Evolutionary conservation across 2,888 invertebrate genomes (phyloP).

Genomic region (Poecilobothrus nobilitatus): DNA sequence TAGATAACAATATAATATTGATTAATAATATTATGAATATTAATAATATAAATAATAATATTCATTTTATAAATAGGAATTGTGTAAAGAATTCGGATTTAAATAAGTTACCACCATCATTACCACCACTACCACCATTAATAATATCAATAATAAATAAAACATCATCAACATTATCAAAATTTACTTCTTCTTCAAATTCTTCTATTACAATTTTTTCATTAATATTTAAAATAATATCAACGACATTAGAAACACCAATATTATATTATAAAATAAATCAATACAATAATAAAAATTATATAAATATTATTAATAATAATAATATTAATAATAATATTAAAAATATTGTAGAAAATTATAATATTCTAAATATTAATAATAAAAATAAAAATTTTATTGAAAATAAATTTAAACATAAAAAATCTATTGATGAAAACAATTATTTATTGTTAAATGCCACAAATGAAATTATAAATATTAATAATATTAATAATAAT

Average conservation of each 20-base stretch:
- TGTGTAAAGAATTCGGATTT: not conserved
- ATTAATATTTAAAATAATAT: not conserved
- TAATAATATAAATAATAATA: not conserved
- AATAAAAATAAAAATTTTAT: not conserved
- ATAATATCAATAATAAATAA: not conserved
- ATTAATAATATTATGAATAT: not conserved
- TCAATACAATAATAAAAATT: not conserved
- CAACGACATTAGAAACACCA: not conserved
- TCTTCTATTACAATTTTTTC: not conserved
- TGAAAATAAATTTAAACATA: slow-evolving; percentile 1
- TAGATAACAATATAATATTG: not conserved
- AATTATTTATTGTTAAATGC: not conserved
- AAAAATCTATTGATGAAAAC: not conserved
- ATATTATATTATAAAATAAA: not conserved
- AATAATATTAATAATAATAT: not conserved
- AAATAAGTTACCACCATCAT: not conserved
- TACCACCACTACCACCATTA: not conserved
- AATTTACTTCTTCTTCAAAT: no score
- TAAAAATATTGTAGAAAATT: not conserved
- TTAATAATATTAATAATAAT: not conserved
- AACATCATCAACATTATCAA: no score
- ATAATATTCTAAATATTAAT: not conserved
- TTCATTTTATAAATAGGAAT: not conserved
- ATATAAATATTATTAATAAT: not conserved
- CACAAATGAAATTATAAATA: not conserved